Conservation (phyloP, 2,113 vertebrate species). For the Aepyceros melampus region DNA sequence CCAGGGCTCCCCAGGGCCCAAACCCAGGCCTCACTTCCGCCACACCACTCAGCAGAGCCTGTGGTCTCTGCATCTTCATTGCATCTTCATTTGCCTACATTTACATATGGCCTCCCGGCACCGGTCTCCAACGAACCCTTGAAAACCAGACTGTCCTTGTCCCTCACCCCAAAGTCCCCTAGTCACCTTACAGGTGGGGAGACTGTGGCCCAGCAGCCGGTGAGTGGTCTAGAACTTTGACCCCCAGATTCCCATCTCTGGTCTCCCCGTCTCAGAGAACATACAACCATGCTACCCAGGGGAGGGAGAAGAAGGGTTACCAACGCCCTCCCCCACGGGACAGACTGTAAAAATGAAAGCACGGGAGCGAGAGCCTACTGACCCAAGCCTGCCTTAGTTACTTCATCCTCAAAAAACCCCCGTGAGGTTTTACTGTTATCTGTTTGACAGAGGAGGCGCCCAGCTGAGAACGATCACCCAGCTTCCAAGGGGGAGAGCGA, state of each 20-base stretch:
- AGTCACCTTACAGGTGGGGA: not conserved
- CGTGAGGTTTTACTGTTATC: not conserved
- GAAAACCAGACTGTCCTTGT: not conserved
- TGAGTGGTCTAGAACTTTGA: not conserved
- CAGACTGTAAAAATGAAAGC: not conserved
- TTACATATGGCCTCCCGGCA: not conserved
- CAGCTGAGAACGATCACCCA: not conserved
- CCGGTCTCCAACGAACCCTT: not conserved
- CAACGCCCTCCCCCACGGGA: not conserved
- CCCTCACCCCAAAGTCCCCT: not conserved
- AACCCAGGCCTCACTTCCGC: not conserved
- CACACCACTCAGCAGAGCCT: not conserved
- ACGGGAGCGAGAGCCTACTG: not conserved
- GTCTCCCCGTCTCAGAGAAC: not conserved
- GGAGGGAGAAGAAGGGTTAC: not conserved
- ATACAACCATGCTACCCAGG: not conserved
- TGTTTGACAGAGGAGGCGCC: not conserved
- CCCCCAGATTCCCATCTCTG: not conserved
- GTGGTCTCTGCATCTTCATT: not conserved
- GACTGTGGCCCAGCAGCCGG: not conserved
- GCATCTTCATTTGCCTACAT: slow-evolving; percentile 24
- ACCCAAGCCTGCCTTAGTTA: not conserved
- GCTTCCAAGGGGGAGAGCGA: not conserved
- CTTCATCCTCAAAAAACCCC: not conserved
- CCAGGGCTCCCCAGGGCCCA: slow-evolving; percentile 36